A percentile compares a stretch with the other conserved stretches of the same genome.
These are phyloP conservation scores for Trinectes maculatus DNA, from an alignment of 2,113 vertebrate species.

Conservation along the genomic window DNA sequence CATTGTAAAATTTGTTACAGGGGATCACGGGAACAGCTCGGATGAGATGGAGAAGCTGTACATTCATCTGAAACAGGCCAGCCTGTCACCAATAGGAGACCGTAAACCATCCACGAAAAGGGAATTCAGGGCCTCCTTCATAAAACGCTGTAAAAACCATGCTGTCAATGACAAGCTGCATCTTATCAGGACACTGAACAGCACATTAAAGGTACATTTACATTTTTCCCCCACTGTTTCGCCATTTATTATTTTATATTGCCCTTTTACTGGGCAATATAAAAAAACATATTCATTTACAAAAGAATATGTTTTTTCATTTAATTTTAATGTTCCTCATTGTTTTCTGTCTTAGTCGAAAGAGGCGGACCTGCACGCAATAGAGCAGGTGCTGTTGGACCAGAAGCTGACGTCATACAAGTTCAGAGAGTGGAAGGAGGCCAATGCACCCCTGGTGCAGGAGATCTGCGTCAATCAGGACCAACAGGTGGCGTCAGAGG, in stretches of 20 bases:
- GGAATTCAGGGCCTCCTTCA: conserved; percentile 93
- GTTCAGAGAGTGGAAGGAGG: conserved; percentile 92
- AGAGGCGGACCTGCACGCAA: conserved; percentile 89
- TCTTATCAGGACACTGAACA: conserved; percentile 91
- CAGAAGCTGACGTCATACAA: conserved; percentile 85
- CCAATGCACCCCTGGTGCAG: conserved; percentile 87
- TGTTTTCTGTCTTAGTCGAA: conserved; percentile 84
- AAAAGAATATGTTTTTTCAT: neutral
- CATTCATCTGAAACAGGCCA: conserved; percentile 92
- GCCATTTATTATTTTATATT: too few species aligned
- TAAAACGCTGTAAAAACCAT: conserved; percentile 94
- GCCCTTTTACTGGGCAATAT: too few species aligned
- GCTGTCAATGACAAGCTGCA: conserved; percentile 93
- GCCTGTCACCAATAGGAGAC: conserved; percentile 92
- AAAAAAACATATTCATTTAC: too few species aligned
- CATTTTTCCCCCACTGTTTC: too few species aligned
- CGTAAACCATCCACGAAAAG: conserved; percentile 91
- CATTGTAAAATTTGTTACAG: too few species aligned
- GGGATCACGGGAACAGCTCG: conserved; percentile 50
- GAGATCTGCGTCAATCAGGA: conserved; percentile 83
- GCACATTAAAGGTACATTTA: conserved; percentile 92
- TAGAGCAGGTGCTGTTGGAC: conserved; percentile 90
- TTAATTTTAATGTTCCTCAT: neutral
- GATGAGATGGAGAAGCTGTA: conserved; percentile 97
- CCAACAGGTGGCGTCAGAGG: conserved; percentile 62